These are phyloP conservation scores for Trachymyrmex septentrionalis DNA, from an alignment of 1,140 invertebrate species.

Conservation along the genomic window DNA sequence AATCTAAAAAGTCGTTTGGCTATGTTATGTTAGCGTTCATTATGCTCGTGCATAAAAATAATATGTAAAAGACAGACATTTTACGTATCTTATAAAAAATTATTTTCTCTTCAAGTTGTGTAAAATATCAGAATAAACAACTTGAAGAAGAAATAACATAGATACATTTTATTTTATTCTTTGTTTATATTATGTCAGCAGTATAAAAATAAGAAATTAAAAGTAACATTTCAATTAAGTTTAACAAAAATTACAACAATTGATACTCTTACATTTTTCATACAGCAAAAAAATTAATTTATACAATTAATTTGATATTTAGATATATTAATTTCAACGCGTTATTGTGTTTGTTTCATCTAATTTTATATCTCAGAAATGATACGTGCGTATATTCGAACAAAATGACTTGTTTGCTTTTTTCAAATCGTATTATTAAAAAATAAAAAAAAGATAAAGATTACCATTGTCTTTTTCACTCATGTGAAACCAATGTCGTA, in stretches of 20 bases:
- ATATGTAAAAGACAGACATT: neutral
- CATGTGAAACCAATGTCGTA: neutral
- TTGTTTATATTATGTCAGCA: neutral
- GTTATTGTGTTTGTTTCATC: neutral
- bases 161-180: constrained; percentile 21
- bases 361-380: neutral
- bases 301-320: neutral
- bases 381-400: constrained; percentile 28
- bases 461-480: neutral
- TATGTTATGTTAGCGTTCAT: neutral
- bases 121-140: neutral
- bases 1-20: neutral
- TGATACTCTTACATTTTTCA: neutral
- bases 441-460: neutral
- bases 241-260: constrained; percentile 20
- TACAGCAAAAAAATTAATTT: neutral
- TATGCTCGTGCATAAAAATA: neutral
- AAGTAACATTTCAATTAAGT: neutral
- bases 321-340: neutral
- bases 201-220: neutral
- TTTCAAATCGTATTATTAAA: constrained; percentile 5
- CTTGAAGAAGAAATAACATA: too few species aligned
- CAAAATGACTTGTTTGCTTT: constrained; percentile 24
- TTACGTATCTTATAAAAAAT: neutral
- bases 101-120: neutral